Conservation (phyloP, 2,888 invertebrate genomes). For the Dolichomitus sp. region DNA sequence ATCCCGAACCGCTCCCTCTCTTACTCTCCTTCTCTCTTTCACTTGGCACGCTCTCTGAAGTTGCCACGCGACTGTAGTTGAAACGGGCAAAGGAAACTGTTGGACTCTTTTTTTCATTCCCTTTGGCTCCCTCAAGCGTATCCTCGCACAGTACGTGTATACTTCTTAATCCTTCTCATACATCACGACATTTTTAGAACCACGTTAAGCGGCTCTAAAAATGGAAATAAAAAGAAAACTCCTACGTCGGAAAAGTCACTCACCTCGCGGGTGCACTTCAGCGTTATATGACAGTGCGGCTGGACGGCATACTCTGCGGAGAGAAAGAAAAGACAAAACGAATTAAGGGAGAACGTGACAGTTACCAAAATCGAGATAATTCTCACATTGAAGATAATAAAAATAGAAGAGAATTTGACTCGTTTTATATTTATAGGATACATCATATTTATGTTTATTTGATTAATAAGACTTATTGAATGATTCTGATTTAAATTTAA, state of each 20-base stretch:
- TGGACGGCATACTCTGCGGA: slow-evolving; percentile 88
- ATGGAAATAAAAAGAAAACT: slow-evolving; percentile 66
- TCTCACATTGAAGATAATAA: too few species aligned
- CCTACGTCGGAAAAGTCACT: slow-evolving; percentile 83
- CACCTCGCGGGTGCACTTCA: slow-evolving; percentile 96
- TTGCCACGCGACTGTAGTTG: slow-evolving; percentile 25
- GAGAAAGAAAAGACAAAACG: slow-evolving; percentile 43
- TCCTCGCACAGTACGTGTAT: slow-evolving; percentile 20
- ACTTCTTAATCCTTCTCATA: slow-evolving; percentile 8
- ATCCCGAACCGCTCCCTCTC: not conserved
- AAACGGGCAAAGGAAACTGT: slow-evolving; percentile 44
- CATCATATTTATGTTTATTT: too few species aligned
- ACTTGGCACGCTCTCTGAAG: slow-evolving; percentile 42
- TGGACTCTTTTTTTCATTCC: slow-evolving; percentile 63
- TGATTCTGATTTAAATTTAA: too few species aligned
- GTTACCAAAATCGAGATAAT: not conserved
- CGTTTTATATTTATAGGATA: too few species aligned
- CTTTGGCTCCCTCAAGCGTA: slow-evolving; percentile 46
- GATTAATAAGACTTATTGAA: too few species aligned
- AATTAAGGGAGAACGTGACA: not conserved
- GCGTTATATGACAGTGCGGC: slow-evolving; percentile 97
- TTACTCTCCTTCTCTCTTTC: slow-evolving; percentile 23
- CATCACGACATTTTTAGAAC: slow-evolving; percentile 53
- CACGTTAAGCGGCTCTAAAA: slow-evolving; percentile 76
- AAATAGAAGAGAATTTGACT: too few species aligned